Conservation (phyloP, 2,888 invertebrate species). For the Tetrapedia diversipes region DNA sequence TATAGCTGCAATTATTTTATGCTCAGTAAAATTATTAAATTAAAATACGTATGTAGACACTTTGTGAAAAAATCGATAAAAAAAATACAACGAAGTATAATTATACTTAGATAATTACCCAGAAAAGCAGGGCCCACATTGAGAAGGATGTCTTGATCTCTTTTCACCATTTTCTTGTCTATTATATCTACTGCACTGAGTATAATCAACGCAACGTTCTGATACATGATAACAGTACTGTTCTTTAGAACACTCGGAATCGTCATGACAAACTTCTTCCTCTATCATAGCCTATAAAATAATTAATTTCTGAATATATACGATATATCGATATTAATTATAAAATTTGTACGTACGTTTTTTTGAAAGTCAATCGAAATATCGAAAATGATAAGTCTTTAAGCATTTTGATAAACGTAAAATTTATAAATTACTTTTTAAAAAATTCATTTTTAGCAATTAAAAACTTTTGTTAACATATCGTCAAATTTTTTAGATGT, state of each 20-base stretch:
- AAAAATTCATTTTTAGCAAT: too few relatives aligned
- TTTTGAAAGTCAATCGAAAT: too few relatives aligned
- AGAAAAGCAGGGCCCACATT: constrained; percentile 68
- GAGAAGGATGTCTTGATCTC: constrained; percentile 60
- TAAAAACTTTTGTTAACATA: too few relatives aligned
- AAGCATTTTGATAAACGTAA: too few relatives aligned
- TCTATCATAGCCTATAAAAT: constrained; percentile 55
- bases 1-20: constrained; percentile 46
- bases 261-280: constrained; percentile 58
- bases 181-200: constrained; percentile 61
- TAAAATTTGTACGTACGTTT: background rate
- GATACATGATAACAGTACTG: constrained; percentile 71
- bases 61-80: background rate
- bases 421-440: too few relatives aligned
- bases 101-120: constrained; percentile 52
- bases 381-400: too few relatives aligned
- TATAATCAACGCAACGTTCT: constrained; percentile 65
- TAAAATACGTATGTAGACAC: background rate
- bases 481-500: too few relatives aligned
- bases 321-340: too few relatives aligned
- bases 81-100: background rate
- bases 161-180: constrained; percentile 54
- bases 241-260: constrained; percentile 60
- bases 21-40: background rate
- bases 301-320: background rate